phyloP scores from a whole-genome alignment of 2,888 invertebrate species.

The Myopa testacea region DNA sequence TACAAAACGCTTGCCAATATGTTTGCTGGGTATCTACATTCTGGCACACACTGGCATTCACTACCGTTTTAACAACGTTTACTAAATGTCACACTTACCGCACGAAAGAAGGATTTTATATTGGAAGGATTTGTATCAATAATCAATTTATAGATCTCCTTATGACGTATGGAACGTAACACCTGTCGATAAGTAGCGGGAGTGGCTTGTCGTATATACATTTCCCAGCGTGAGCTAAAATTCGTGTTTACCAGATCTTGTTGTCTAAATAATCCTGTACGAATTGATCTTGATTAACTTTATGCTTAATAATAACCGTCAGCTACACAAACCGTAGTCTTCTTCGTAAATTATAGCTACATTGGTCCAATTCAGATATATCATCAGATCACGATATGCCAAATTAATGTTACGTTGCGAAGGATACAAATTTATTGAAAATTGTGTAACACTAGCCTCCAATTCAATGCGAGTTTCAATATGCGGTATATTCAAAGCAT shows the following conservation, averaged over 20 bases:
- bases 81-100: slow-evolving; percentile 74
- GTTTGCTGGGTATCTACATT: no score
- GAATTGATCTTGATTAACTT: background rate
- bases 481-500: slow-evolving; percentile 90
- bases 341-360: slow-evolving; percentile 95
- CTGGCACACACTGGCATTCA: no score
- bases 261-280: slow-evolving; percentile 81
- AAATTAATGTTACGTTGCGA: slow-evolving; percentile 83
- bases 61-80: no score
- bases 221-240: slow-evolving; percentile 72
- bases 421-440: slow-evolving; percentile 91
- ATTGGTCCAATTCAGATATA: slow-evolving; percentile 91
- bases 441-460: slow-evolving; percentile 72
- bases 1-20: no score
- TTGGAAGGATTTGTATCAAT: slow-evolving; percentile 88
- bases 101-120: slow-evolving; percentile 85
- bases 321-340: slow-evolving; percentile 78
- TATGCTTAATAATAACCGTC: background rate
- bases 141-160: slow-evolving; percentile 87
- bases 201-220: slow-evolving; percentile 83
- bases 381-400: slow-evolving; percentile 87
- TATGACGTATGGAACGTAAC: slow-evolving; percentile 78
- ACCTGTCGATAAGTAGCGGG: slow-evolving; percentile 76
- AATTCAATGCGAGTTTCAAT: slow-evolving; percentile 81
- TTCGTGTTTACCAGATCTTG: slow-evolving; percentile 84